A percentile compares a stretch with the other conserved stretches of the same genome.
These are phyloP conservation scores for Leucoma salicis DNA, from an alignment of 2,888 invertebrate species.

Conservation along the genomic window DNA sequence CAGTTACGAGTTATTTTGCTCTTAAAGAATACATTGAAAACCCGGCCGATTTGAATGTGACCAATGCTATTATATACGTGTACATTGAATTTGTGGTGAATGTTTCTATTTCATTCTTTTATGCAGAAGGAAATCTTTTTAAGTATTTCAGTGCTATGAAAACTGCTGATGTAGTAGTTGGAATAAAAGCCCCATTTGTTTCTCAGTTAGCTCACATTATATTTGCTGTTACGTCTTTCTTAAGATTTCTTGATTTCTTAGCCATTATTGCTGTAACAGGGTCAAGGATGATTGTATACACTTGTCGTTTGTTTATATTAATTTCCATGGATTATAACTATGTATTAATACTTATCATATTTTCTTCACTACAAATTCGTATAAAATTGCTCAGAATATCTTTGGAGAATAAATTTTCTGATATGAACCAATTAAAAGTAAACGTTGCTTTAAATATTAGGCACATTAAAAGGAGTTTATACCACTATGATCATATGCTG, in stretches of 20 bases:
- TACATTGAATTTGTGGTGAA: background rate
- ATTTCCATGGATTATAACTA: background rate
- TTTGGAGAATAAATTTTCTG: background rate
- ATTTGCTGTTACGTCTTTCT: background rate
- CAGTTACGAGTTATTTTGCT: background rate
- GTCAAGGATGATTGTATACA: background rate
- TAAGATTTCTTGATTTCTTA: background rate
- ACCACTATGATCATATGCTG: conserved; percentile 8
- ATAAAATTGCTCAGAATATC: background rate
- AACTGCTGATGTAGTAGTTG: conserved; percentile 1
- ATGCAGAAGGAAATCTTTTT: background rate
- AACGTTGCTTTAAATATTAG: background rate
- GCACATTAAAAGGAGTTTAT: conserved; percentile 2
- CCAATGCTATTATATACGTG: background rate
- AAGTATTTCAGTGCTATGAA: conserved; percentile 1
- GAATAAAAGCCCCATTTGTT: background rate
- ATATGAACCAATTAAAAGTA: background rate
- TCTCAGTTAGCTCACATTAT: background rate
- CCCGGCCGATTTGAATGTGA: background rate
- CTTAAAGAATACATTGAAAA: background rate
- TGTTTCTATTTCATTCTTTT: background rate
- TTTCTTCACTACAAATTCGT: conserved; percentile 5
- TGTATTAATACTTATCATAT: background rate
- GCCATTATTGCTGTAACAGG: background rate
- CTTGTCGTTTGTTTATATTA: background rate